These are phyloP conservation scores for Gymnodraco acuticeps DNA, from an alignment of 2,797 vertebrate genomes.

Conservation along the genomic window DNA sequence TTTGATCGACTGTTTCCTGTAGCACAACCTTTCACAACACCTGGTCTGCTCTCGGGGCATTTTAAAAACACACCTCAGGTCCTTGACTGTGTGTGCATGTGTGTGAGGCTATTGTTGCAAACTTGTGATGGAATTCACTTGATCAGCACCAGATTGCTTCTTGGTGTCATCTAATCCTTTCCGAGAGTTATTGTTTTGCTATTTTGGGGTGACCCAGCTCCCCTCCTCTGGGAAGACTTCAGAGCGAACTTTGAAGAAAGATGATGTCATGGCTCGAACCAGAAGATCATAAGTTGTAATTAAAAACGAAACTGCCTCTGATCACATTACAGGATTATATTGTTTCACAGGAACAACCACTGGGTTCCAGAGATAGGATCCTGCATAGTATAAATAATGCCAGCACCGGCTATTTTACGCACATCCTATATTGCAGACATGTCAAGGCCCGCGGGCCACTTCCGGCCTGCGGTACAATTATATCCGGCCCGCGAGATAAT, in stretches of 20 bases:
- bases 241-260: slow-evolving; percentile 57
- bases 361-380: too few species aligned
- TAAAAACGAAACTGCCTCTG: slow-evolving; percentile 64
- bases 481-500: too few species aligned
- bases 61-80: slow-evolving; percentile 32
- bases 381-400: too few species aligned
- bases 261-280: slow-evolving; percentile 66
- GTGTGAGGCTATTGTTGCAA: slow-evolving; percentile 11
- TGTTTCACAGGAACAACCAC: slow-evolving; percentile 43
- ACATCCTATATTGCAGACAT: too few species aligned
- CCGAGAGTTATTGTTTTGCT: slow-evolving; percentile 69
- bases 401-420: too few species aligned
- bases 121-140: slow-evolving; percentile 65
- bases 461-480: too few species aligned
- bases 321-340: slow-evolving; percentile 63
- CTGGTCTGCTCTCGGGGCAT: slow-evolving; percentile 51
- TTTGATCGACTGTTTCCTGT: slow-evolving; percentile 74
- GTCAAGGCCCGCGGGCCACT: too few species aligned
- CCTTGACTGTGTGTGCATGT: neutral
- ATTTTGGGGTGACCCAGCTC: slow-evolving; percentile 53
- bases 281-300: slow-evolving; percentile 60
- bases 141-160: slow-evolving; percentile 67
- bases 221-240: slow-evolving; percentile 23
- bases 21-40: slow-evolving; percentile 55
- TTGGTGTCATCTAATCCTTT: slow-evolving; percentile 72